phyloP scores from a whole-genome alignment of 2,888 invertebrate genomes.

The Arenicola marina region DNA sequence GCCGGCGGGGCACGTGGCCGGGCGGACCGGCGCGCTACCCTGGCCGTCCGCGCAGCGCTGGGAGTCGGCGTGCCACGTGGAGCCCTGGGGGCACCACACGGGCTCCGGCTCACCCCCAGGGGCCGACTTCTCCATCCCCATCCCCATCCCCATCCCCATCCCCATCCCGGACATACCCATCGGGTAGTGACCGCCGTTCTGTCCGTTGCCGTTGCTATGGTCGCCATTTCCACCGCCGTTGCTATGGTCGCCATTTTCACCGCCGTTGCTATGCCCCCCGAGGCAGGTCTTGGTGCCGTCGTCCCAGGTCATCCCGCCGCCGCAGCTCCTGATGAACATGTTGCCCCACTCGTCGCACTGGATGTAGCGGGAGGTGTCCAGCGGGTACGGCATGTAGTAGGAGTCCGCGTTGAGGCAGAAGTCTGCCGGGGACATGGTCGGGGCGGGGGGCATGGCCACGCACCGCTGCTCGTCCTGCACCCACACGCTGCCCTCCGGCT shows the following conservation, averaged over 20 bases:
- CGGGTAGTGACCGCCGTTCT: background rate
- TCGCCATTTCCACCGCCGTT: too few species aligned
- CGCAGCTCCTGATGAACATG: conserved; percentile 38
- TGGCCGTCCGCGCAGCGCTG: background rate
- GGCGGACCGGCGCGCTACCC: background rate
- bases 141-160: too few species aligned
- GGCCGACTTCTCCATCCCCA: too few species aligned
- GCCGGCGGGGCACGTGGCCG: background rate
- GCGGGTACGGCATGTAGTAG: conserved; percentile 39
- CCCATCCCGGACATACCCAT: too few species aligned
- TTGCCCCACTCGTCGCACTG: conserved; percentile 48
- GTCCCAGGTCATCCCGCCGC: conserved; percentile 35
- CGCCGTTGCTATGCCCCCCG: too few species aligned
- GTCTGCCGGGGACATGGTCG: background rate
- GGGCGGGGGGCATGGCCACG: too few species aligned
- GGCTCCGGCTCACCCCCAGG: too few species aligned
- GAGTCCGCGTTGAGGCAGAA: conserved; percentile 4
- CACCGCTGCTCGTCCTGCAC: conserved; percentile 13
- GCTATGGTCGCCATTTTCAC: too few species aligned
- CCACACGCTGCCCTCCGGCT: conserved; percentile 13
- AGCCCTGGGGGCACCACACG: background rate
- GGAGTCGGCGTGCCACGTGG: background rate
- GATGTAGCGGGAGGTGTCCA: conserved; percentile 37
- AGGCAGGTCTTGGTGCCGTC: conserved; percentile 36
- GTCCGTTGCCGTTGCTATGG: background rate